These are phyloP conservation scores for Emydocephalus ijimae DNA, from an alignment of 2,113 vertebrate genomes.

Conservation along the genomic window DNA sequence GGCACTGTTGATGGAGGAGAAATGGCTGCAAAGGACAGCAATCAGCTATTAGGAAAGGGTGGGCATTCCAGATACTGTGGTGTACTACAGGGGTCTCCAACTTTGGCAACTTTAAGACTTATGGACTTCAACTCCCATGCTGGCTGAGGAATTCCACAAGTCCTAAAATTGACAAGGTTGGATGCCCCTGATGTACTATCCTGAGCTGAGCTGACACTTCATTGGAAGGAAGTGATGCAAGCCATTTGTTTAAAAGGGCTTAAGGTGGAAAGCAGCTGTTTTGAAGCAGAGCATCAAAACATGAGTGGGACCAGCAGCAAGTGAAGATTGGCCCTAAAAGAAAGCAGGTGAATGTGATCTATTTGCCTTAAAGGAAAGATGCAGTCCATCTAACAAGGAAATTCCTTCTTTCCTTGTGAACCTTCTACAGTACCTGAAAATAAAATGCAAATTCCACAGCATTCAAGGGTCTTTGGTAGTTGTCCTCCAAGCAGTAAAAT, in stretches of 20 bases:
- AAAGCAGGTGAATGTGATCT: background rate
- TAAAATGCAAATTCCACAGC: background rate
- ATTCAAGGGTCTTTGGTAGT: background rate
- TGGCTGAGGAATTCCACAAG: background rate
- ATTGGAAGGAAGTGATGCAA: background rate
- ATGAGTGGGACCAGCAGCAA: background rate
- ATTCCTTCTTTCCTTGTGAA: background rate
- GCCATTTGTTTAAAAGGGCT: background rate
- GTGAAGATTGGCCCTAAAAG: background rate
- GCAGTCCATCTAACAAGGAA: background rate
- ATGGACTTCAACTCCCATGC: background rate
- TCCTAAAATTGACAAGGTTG: background rate
- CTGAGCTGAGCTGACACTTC: background rate
- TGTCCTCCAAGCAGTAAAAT: background rate
- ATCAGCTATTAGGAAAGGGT: background rate
- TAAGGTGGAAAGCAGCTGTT: background rate
- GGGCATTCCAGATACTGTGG: background rate
- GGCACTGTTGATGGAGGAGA: background rate
- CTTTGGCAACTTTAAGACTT: background rate
- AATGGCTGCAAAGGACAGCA: background rate
- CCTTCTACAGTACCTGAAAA: background rate
- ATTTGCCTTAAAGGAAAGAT: background rate
- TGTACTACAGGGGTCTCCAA: background rate
- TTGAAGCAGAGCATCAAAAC: background rate
- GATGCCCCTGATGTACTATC: background rate